These are phyloP conservation scores for Falco peregrinus DNA, from an alignment of 2,797 vertebrate genomes.

Conservation along the genomic window DNA sequence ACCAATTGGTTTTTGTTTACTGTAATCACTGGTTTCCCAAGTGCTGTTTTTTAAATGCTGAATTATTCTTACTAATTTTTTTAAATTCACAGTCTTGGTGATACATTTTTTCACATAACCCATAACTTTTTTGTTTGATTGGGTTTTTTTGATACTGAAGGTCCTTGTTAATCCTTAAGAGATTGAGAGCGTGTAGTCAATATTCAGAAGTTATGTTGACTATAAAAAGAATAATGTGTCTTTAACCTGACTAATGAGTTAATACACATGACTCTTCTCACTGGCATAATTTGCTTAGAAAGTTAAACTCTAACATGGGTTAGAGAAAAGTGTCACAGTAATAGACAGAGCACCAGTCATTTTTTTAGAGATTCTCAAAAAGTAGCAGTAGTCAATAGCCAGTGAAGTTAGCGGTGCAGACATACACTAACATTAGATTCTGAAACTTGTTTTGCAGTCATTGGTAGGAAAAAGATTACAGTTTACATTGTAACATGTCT, in stretches of 20 bases:
- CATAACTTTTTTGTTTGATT: neutral
- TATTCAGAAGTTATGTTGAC: neutral
- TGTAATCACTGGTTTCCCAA: neutral
- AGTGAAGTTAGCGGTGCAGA: neutral
- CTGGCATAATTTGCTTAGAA: neutral
- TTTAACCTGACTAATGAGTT: neutral
- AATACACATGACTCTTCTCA: neutral
- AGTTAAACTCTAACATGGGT: neutral
- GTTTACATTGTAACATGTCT: neutral
- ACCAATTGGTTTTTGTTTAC: neutral
- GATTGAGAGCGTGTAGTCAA: neutral
- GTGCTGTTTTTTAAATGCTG: neutral
- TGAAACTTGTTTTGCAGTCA: neutral
- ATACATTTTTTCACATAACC: neutral
- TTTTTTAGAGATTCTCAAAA: neutral
- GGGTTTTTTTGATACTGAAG: neutral
- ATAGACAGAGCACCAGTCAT: neutral
- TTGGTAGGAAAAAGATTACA: neutral
- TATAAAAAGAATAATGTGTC: neutral
- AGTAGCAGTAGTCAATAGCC: neutral
- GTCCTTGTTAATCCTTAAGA: neutral
- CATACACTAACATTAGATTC: neutral
- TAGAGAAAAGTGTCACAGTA: neutral
- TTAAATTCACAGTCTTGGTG: neutral
- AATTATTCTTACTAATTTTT: neutral